Conservation (phyloP, 2,797 vertebrate species). For the Notamacropus eugenii region DNA sequence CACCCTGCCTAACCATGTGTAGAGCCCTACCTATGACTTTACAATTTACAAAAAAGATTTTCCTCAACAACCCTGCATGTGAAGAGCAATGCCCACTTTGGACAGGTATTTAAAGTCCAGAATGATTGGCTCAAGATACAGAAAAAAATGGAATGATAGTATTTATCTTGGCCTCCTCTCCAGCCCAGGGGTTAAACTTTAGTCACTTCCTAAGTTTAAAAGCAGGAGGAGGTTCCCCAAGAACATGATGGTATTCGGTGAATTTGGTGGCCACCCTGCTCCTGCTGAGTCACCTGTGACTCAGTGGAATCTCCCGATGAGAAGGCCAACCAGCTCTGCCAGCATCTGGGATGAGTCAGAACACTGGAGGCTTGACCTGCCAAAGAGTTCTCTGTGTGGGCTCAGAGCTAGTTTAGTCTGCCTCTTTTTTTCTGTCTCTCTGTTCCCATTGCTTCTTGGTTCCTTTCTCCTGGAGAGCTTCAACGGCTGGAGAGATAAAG, state of each 20-base stretch:
- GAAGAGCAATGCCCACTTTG: not conserved
- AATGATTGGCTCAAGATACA: not conserved
- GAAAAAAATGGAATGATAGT: not conserved
- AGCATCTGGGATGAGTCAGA: slow-evolving; percentile 43
- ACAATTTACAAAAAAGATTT: not conserved
- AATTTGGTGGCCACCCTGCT: not conserved
- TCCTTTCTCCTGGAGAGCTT: not conserved
- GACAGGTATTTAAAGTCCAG: not conserved
- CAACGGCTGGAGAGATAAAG: not conserved
- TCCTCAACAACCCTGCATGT: not conserved
- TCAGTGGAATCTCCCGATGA: slow-evolving; percentile 50
- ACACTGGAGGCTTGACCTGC: slow-evolving; percentile 45
- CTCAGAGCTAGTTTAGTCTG: not conserved
- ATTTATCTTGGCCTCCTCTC: not conserved
- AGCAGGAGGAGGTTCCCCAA: not conserved
- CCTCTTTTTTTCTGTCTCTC: not conserved
- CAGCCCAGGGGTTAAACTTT: not conserved
- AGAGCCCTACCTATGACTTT: not conserved
- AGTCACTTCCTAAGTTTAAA: not conserved
- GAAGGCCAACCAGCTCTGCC: slow-evolving; percentile 31
- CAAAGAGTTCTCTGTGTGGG: slow-evolving; percentile 4
- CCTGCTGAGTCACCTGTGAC: slow-evolving; percentile 54
- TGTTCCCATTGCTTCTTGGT: not conserved
- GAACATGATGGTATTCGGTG: slow-evolving; percentile 6
- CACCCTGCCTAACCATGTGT: not conserved